These are phyloP conservation scores for Pyrocephalus nanus DNA, from an alignment of 2,797 vertebrate genomes.

Conservation along the genomic window DNA sequence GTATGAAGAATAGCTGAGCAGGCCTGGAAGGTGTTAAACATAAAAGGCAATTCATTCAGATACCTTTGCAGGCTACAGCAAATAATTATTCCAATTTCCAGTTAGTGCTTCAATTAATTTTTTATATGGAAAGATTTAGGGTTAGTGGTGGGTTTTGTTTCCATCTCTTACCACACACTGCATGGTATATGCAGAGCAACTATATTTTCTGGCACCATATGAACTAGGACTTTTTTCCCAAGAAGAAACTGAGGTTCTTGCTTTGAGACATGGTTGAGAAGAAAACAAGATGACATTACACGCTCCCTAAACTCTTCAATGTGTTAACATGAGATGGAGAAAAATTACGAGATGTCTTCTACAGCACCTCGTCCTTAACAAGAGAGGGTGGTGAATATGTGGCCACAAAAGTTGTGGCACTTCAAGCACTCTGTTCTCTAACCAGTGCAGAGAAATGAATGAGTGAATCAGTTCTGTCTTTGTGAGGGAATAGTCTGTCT, in stretches of 20 bases:
- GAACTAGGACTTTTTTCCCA: neutral
- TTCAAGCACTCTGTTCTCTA: neutral
- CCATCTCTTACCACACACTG: neutral
- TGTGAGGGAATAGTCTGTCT: neutral
- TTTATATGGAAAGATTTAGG: neutral
- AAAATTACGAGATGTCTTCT: neutral
- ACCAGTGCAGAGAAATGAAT: neutral
- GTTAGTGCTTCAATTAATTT: neutral
- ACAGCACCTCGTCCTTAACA: neutral
- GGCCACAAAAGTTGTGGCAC: neutral
- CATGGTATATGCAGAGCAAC: neutral
- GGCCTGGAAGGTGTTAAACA: neutral
- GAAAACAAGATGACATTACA: neutral
- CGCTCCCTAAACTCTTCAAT: neutral
- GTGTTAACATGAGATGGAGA: neutral
- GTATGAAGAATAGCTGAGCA: neutral
- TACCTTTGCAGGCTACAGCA: neutral
- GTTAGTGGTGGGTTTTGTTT: neutral
- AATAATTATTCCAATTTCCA: neutral
- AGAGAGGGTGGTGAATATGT: neutral
- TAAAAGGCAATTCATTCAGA: neutral
- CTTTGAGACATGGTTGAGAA: neutral
- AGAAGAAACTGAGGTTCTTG: neutral
- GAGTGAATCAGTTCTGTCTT: neutral
- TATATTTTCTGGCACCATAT: neutral